Evolutionary conservation across 1,140 invertebrate genomes (phyloP).

Genomic region (Drosophila persimilis): DNA sequence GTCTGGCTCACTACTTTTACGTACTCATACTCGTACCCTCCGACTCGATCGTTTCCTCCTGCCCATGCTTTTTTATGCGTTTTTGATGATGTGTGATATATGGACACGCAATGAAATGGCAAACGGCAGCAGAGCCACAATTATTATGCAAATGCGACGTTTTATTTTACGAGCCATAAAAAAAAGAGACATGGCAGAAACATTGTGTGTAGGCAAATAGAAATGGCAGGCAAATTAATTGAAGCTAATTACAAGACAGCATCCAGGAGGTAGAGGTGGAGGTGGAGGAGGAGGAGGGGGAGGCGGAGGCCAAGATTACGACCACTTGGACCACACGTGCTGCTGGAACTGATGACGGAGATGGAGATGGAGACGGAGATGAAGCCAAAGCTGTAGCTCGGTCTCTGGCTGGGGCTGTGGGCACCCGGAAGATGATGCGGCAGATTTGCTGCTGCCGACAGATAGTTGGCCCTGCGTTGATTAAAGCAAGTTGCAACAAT

Average conservation of each 20-base stretch:
- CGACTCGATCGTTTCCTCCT: background rate
- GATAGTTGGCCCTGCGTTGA: conserved; percentile 46
- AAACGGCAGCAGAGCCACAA: conserved; percentile 19
- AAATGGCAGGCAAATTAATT: conserved; percentile 74
- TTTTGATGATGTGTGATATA: conserved; percentile 79
- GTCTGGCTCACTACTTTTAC: background rate
- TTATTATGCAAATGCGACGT: conserved; percentile 72
- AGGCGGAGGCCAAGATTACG: conserved; percentile 20
- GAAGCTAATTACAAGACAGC: conserved; percentile 66
- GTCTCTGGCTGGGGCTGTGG: background rate
- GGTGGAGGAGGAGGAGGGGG: conserved; percentile 3
- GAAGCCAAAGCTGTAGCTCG: too few relatives aligned
- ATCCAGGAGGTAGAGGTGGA: conserved; percentile 1
- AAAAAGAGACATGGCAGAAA: conserved; percentile 40
- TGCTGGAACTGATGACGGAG: conserved; percentile 26
- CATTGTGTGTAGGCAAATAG: conserved; percentile 29
- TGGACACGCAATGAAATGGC: conserved; percentile 70
- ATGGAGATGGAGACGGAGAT: too few relatives aligned
- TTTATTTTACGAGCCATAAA: conserved; percentile 73
- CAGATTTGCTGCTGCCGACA: conserved; percentile 27
- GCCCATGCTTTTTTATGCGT: conserved; percentile 47
- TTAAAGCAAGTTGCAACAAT: conserved; percentile 74
- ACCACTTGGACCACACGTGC: conserved; percentile 65
- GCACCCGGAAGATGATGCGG: conserved; percentile 73
- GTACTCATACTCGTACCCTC: too few relatives aligned